A percentile compares a stretch with the other conserved stretches of the same genome.
phyloP scores from a whole-genome alignment of 1,140 invertebrate species.

The Euura saliciscinereae region DNA sequence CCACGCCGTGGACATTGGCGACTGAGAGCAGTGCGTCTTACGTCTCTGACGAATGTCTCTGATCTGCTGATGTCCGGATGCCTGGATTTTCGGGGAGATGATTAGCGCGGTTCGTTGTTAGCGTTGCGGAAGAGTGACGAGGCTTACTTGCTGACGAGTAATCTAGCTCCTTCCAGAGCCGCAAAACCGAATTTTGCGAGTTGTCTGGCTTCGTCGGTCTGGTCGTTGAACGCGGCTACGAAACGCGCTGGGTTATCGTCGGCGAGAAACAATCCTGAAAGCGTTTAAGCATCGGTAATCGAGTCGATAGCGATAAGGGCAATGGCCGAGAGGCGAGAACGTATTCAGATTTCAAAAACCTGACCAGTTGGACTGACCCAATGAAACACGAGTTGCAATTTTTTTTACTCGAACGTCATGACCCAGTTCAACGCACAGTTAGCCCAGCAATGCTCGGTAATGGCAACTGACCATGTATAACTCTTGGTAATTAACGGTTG shows the following conservation, averaged over 20 bases:
- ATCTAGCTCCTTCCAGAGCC: slow-evolving; percentile 66
- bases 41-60: slow-evolving; percentile 11
- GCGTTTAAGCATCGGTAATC: slow-evolving; percentile 15
- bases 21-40: slow-evolving; percentile 54
- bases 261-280: slow-evolving; percentile 69
- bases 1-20: slow-evolving; percentile 69
- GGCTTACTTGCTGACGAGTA: slow-evolving; percentile 42
- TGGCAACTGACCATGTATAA: background rate
- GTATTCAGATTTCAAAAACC: too few relatives aligned
- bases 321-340: background rate
- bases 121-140: background rate
- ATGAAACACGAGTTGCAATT: background rate
- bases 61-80: background rate
- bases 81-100: background rate
- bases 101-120: slow-evolving; percentile 28
- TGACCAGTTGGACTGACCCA: background rate
- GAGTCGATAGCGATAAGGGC: background rate
- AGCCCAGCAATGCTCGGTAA: background rate
- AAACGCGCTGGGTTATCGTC: slow-evolving; percentile 73
- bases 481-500: background rate
- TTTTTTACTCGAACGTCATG: background rate
- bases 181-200: slow-evolving; percentile 74
- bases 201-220: slow-evolving; percentile 66
- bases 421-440: slow-evolving; percentile 2
- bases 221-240: slow-evolving; percentile 76